phyloP scores from a whole-genome alignment of 2,113 vertebrate genomes.

The Tenrec ecaudatus region DNA sequence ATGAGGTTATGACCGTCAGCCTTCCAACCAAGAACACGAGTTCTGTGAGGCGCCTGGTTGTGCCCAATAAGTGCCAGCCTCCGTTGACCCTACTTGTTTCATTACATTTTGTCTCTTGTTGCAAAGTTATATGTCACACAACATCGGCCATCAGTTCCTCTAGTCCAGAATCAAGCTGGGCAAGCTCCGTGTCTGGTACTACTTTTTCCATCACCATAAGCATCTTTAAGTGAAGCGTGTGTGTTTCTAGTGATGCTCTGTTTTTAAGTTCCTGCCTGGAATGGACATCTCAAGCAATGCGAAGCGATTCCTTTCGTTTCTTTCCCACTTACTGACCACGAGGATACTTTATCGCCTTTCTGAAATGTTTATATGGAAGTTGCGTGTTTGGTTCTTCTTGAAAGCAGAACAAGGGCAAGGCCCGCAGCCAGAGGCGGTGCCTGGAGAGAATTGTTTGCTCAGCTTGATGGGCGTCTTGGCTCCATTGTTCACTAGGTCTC shows the following conservation, averaged over 20 bases:
- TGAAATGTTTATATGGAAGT: background rate
- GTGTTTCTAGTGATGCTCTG: background rate
- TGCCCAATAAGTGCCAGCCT: background rate
- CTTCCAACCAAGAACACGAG: background rate
- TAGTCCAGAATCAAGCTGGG: background rate
- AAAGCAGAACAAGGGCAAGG: background rate
- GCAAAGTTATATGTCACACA: background rate
- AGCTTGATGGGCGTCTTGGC: background rate
- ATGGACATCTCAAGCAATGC: background rate
- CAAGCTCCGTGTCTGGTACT: background rate
- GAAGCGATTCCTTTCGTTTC: slow-evolving; percentile 39
- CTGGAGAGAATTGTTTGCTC: background rate
- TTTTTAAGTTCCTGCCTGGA: background rate
- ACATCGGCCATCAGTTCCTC: background rate
- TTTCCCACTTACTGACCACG: background rate
- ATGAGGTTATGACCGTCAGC: background rate
- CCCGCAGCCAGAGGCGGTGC: background rate
- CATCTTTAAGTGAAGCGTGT: background rate
- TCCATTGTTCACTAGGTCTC: background rate
- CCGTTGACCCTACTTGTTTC: background rate
- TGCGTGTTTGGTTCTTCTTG: background rate
- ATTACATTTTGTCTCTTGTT: background rate
- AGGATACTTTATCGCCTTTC: background rate
- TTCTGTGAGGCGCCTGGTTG: background rate
- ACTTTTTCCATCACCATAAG: background rate